Evolutionary conservation across 2,888 invertebrate species (phyloP), one percentile per base, ranked within the genome.

Genomic region (Micropterix aruncella): DNA sequence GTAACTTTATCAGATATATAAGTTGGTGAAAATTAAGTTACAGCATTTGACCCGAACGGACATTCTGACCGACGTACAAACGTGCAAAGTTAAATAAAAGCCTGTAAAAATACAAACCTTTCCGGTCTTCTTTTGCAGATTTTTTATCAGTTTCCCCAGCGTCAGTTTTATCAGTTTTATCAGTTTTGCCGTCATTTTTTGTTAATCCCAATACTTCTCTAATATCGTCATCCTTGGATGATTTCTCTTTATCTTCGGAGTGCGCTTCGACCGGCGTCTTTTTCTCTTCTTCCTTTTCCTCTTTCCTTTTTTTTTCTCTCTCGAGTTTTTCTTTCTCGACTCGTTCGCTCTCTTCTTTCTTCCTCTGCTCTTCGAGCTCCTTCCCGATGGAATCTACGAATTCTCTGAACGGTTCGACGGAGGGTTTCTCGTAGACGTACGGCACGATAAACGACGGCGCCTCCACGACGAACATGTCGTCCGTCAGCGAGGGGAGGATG

Each of bases 401-500:
- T 51, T 83, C 80, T 58, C 80, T 82, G 49, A 91, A 75, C 46
- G 83, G 82, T 55, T 83, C 80, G 3, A 82, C 61, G 1, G 91
- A 88, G 7, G 90, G 88, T 60, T 91, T 91, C 60, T 92, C 91
- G 63, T 91, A 91, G 16, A 92, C 88, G 60, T 92, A 92, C 40
- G 92, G 92, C 52, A 92, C 91, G 58, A 92, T 90, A 58, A 92
- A 91, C 16, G 90, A 91, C 3, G 92, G 91, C 18, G 91, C 91
- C 63, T 92, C 91, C 7, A 92, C 83, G 9, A 92, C 90, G 60
- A 84, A 91, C 84, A 91, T 91, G 55, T 92, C 90, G 59, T 92
- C 91, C 16, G 90, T 90, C 17, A 92, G 62, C 4, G 87, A 85
- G 1, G 89, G 89, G 53, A 92, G 61, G 50, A 89, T 79, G 27